Percentiles rank a stretch among this genome's conserved stretches.
Conservation (phyloP, 2,888 invertebrate species). For the Tenodera sinensis region DNA sequence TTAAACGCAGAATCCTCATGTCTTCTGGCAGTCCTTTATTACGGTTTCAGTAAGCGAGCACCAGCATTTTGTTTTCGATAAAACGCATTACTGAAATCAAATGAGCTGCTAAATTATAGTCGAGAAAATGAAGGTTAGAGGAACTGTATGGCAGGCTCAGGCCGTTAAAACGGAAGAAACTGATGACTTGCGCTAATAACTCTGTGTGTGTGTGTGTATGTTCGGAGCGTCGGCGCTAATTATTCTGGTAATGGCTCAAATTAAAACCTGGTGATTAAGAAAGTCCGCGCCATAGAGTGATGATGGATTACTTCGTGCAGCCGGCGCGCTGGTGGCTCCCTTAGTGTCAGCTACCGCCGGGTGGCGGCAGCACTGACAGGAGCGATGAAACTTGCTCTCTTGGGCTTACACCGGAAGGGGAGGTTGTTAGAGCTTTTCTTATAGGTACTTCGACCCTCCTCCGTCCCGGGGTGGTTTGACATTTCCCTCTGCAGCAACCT, state of each 20-base stretch:
- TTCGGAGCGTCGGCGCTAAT: slow-evolving; percentile 37
- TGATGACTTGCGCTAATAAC: not conserved
- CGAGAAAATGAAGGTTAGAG: too few species aligned
- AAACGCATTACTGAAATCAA: not conserved
- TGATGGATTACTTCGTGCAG: slow-evolving; percentile 23
- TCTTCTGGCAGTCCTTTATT: not conserved
- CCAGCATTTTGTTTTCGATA: not conserved
- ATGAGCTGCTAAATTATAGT: not conserved
- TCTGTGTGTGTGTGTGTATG: slow-evolving; percentile 4
- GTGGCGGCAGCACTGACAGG: not conserved
- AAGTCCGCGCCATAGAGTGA: slow-evolving; percentile 18
- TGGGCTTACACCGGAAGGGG: not conserved
- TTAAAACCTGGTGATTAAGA: slow-evolving; percentile 36
- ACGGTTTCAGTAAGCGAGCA: not conserved
- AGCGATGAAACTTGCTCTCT: not conserved
- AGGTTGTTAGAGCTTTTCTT: not conserved
- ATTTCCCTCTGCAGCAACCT: not conserved
- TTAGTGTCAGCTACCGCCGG: not conserved
- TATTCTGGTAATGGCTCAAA: slow-evolving; percentile 43
- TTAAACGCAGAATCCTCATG: not conserved
- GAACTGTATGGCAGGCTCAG: not conserved
- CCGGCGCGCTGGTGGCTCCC: not conserved
- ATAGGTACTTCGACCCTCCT: not conserved
- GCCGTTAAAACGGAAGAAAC: not conserved
- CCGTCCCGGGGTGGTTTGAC: not conserved